Conservation (phyloP, 1,140 invertebrate species). For the Cardiocondyla obscurior region DNA sequence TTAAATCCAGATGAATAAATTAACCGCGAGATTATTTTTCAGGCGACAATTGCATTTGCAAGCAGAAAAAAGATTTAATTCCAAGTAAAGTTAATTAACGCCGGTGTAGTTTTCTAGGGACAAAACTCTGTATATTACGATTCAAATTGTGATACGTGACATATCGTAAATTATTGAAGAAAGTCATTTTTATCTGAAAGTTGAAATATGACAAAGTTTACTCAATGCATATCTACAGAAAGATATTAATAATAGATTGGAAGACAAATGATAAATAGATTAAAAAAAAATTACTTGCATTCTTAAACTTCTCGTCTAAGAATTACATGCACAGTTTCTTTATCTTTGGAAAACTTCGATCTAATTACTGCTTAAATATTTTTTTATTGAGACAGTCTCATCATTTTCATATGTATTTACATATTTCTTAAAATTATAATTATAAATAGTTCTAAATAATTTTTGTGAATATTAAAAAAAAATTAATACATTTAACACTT, state of each 20-base stretch:
- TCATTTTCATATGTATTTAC: neutral
- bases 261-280: neutral
- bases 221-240: neutral
- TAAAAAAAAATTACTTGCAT: too few relatives aligned
- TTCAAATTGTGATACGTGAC: neutral
- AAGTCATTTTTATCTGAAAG: neutral
- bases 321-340: slow-evolving; percentile 25
- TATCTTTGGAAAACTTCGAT: slow-evolving; percentile 5
- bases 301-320: neutral
- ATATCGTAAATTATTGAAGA: neutral
- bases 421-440: neutral
- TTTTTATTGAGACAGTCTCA: neutral
- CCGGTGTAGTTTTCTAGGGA: neutral
- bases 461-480: neutral
- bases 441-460: neutral
- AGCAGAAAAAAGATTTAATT: neutral
- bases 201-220: neutral
- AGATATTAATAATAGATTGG: slow-evolving; percentile 32
- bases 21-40: neutral
- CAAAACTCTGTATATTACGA: neutral
- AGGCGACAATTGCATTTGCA: neutral
- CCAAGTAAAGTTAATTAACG: neutral
- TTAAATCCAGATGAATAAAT: neutral
- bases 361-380: slow-evolving; percentile 38
- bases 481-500: neutral